These are phyloP conservation scores for Perizoma affinitatum DNA, from an alignment of 2,888 invertebrate genomes.

Conservation along the genomic window DNA sequence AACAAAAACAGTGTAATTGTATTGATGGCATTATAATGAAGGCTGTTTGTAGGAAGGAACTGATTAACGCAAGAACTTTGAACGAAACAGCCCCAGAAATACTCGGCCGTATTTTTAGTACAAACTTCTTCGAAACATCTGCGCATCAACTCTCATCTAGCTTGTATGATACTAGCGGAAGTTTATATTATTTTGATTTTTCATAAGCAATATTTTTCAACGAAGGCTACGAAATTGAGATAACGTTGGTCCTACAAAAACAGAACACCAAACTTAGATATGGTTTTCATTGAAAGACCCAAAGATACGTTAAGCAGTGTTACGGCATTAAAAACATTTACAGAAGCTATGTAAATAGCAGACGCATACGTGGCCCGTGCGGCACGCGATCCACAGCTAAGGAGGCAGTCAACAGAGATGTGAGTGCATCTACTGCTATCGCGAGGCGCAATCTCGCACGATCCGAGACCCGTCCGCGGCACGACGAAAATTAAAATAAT, in stretches of 20 bases:
- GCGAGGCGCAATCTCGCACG: slow-evolving; percentile 68
- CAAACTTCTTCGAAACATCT: too few species aligned
- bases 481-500: slow-evolving; percentile 73
- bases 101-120: too few species aligned
- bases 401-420: slow-evolving; percentile 51
- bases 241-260: too few species aligned
- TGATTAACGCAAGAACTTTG: not conserved
- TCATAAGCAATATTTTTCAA: not conserved
- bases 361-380: slow-evolving; percentile 49
- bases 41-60: slow-evolving; percentile 12
- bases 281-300: slow-evolving; percentile 3
- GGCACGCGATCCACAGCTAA: slow-evolving; percentile 51
- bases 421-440: slow-evolving; percentile 67
- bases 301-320: slow-evolving; percentile 16
- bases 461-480: slow-evolving; percentile 54
- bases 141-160: too few species aligned
- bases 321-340: slow-evolving; percentile 32
- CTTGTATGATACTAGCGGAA: not conserved
- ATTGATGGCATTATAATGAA: slow-evolving; percentile 53
- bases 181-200: not conserved
- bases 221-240: not conserved
- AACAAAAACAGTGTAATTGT: slow-evolving; percentile 58
- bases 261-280: not conserved
- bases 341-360: slow-evolving; percentile 48
- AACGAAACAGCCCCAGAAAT: slow-evolving; percentile 3